Conservation (phyloP, 2,113 vertebrate genomes). For the Pygathrix nemaeus region DNA sequence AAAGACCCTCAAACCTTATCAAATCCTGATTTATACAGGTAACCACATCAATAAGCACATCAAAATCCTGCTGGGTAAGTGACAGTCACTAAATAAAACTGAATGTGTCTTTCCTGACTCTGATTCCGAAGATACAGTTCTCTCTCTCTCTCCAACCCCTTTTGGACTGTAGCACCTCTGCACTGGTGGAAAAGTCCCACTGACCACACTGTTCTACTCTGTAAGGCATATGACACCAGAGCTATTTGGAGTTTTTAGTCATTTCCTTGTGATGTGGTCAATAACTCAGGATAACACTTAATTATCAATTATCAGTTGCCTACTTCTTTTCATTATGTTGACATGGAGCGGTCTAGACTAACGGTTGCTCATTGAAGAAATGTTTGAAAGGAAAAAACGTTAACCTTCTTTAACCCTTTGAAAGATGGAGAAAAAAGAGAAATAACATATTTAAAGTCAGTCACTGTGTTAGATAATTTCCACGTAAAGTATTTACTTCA, state of each 20-base stretch:
- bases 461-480: conserved; percentile 22
- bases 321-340: background rate
- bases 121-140: background rate
- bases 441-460: background rate
- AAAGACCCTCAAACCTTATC: conserved; percentile 42
- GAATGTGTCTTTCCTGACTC: background rate
- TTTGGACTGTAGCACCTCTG: background rate
- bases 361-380: conserved; percentile 18
- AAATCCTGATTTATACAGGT: conserved; percentile 58
- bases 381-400: background rate
- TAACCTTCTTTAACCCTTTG: background rate
- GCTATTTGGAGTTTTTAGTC: background rate
- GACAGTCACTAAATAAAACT: conserved; percentile 18
- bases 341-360: background rate
- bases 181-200: background rate
- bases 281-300: background rate
- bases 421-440: background rate
- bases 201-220: background rate
- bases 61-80: conserved; percentile 45
- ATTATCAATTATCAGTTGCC: background rate
- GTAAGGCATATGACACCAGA: background rate
- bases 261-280: background rate
- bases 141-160: background rate
- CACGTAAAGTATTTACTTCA: conserved; percentile 42
- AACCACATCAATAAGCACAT: conserved; percentile 49